phyloP scores from a whole-genome alignment of 1,140 invertebrate genomes.

The Nephila pilipes region DNA sequence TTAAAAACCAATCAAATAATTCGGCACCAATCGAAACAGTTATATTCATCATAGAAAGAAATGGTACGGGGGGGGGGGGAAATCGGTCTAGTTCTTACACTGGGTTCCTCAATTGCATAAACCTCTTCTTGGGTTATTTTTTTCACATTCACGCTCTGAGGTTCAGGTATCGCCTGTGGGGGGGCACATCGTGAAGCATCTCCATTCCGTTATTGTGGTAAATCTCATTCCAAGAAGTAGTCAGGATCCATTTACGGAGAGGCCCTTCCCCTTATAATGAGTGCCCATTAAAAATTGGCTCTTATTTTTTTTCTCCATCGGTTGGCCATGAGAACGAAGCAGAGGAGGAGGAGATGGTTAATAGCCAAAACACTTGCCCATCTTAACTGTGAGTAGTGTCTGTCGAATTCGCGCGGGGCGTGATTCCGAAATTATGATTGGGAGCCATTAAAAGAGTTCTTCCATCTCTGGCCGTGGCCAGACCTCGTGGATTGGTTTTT shows the following conservation, averaged over 20 bases:
- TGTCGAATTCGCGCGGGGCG: constrained; percentile 40
- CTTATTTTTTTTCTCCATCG: background rate
- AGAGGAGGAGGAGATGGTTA: background rate
- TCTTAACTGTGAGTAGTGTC: constrained; percentile 35
- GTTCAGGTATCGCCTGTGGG: background rate
- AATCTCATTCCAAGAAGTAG: constrained; percentile 21
- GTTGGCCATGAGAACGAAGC: background rate
- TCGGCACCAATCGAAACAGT: too few relatives aligned
- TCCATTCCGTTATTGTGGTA: constrained; percentile 17
- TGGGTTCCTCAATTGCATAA: too few relatives aligned
- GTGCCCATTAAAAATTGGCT: constrained; percentile 19
- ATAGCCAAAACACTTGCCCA: background rate
- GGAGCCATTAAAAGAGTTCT: background rate
- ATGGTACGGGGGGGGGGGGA: too few relatives aligned
- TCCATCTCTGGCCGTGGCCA: background rate
- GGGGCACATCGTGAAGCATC: constrained; percentile 1
- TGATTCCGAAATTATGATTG: constrained; percentile 44
- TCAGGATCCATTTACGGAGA: background rate
- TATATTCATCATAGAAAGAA: too few relatives aligned
- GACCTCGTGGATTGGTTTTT: background rate
- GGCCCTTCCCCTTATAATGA: constrained; percentile 6
- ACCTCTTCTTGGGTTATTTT: too few relatives aligned
- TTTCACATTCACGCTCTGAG: too few relatives aligned
- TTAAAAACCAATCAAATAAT: too few relatives aligned
- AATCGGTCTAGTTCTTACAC: too few relatives aligned